Percentiles rank a stretch among this genome's conserved stretches.
These are phyloP conservation scores for Cherax quadricarinatus DNA, from an alignment of 1,140 invertebrate genomes.

Conservation along the genomic window DNA sequence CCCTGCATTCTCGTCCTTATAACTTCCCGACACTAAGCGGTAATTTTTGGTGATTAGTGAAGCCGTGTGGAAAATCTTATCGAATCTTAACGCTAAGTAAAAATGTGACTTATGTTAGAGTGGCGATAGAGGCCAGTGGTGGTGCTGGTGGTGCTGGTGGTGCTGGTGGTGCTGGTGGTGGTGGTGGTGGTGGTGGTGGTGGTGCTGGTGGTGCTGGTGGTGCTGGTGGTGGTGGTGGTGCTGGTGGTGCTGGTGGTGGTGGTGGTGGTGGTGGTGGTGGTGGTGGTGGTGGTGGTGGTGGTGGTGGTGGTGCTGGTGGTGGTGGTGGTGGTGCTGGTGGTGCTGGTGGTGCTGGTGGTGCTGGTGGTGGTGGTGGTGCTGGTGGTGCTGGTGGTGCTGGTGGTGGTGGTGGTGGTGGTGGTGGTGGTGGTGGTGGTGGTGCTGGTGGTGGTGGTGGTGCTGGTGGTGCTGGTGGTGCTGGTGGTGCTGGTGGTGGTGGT, in stretches of 20 bases:
- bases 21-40: conserved; percentile 6
- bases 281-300: too few relatives aligned
- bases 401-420: background rate
- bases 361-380: background rate
- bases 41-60: conserved; percentile 45
- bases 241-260: background rate
- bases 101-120: conserved; percentile 23
- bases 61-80: conserved; percentile 16
- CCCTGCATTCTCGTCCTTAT: background rate
- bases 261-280: background rate
- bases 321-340: too few relatives aligned
- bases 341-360: too few relatives aligned
- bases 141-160: too few relatives aligned
- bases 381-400: background rate
- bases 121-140: background rate
- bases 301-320: too few relatives aligned
- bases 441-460: too few relatives aligned
- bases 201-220: too few relatives aligned
- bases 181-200: too few relatives aligned
- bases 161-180: too few relatives aligned
- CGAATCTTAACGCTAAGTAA: conserved; percentile 31
- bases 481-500: background rate
- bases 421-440: too few relatives aligned
- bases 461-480: too few relatives aligned
- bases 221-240: too few relatives aligned